These are phyloP conservation scores for Syrista parreyssii DNA, from an alignment of 2,888 invertebrate species.

Conservation along the genomic window DNA sequence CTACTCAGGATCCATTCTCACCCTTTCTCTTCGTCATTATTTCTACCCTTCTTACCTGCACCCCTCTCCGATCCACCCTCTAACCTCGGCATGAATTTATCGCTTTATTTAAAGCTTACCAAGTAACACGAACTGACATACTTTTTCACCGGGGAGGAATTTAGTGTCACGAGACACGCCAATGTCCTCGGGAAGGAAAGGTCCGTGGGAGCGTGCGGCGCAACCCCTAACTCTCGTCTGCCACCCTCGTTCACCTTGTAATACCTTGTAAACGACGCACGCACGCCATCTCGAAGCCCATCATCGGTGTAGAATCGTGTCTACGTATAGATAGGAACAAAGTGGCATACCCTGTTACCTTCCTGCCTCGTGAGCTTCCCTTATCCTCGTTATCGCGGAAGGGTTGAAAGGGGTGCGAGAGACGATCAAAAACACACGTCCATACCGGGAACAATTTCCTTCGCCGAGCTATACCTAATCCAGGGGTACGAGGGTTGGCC, in stretches of 20 bases:
- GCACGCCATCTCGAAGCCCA: not conserved
- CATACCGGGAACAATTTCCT: slow-evolving; percentile 37
- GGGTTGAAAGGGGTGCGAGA: not conserved
- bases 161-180: slow-evolving; percentile 40
- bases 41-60: slow-evolving; percentile 2
- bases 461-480: slow-evolving; percentile 28
- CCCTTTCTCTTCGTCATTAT: slow-evolving; percentile 9
- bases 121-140: slow-evolving; percentile 28
- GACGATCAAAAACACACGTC: slow-evolving; percentile 37
- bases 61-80: not conserved
- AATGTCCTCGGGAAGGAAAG: slow-evolving; percentile 1
- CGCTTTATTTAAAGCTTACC: slow-evolving; percentile 49
- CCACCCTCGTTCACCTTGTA: not conserved
- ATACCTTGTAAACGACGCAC: not conserved
- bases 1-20: not conserved
- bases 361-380: not conserved
- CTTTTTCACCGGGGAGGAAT: slow-evolving; percentile 39
- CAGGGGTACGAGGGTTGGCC: slow-evolving; percentile 29
- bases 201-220: no score
- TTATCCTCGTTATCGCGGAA: not conserved
- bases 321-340: not conserved
- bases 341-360: not conserved
- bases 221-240: not conserved
- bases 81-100: slow-evolving; percentile 38
- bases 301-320: not conserved